Evolutionary conservation across 2,113 vertebrate species (phyloP).

Genomic region (Hyperopisus bebe): DNA sequence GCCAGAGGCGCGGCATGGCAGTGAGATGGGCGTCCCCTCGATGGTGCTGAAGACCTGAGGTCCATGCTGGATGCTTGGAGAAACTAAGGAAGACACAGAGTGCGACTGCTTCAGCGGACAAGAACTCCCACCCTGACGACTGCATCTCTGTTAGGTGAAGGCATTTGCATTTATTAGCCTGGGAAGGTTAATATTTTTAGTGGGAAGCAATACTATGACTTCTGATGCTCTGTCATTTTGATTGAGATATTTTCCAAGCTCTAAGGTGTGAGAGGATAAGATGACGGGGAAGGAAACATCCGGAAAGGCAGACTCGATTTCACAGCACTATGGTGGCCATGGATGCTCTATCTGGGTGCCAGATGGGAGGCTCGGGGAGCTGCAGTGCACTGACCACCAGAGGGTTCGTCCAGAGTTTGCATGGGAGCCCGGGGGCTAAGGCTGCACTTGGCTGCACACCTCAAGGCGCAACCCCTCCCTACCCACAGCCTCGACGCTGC

Average conservation of each 20-base stretch:
- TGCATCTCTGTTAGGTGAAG: neutral
- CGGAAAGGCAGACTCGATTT: neutral
- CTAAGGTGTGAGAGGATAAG: neutral
- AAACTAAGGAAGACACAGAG: slow-evolving; percentile 57
- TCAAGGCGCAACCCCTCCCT: slow-evolving; percentile 9
- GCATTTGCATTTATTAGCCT: neutral
- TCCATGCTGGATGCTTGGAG: slow-evolving; percentile 84
- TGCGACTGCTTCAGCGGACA: neutral
- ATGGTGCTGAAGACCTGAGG: slow-evolving; percentile 92
- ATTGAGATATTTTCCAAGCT: neutral
- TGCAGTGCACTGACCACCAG: neutral
- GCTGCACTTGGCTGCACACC: slow-evolving; percentile 25
- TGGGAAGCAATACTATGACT: neutral
- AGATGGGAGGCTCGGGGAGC: too few relatives aligned
- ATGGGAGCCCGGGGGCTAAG: slow-evolving; percentile 17
- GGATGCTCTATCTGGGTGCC: neutral
- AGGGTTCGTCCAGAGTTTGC: neutral
- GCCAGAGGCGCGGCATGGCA: slow-evolving; percentile 82
- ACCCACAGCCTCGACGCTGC: neutral
- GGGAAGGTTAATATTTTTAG: neutral
- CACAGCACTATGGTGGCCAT: neutral
- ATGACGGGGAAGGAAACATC: neutral
- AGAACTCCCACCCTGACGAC: neutral
- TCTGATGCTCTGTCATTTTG: neutral
- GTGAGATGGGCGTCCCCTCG: slow-evolving; percentile 73